Evolutionary conservation across 1,140 invertebrate genomes (phyloP).

Genomic region (Sminthurides bifidus): DNA sequence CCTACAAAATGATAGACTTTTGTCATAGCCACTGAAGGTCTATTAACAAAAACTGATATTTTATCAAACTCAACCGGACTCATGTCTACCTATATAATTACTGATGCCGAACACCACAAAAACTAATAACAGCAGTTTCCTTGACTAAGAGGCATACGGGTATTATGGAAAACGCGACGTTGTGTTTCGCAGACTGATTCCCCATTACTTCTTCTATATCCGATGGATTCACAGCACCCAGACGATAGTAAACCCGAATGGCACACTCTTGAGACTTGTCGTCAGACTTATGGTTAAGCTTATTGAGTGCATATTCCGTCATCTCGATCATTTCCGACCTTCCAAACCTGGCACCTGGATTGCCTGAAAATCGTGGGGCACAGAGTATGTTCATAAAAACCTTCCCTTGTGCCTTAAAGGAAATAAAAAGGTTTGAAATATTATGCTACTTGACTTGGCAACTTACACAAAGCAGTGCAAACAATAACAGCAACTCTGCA

Average conservation of each 20-base stretch:
- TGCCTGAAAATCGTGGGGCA: constrained; percentile 3
- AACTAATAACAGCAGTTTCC: constrained; percentile 61
- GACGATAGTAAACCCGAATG: constrained; percentile 62
- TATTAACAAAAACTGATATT: background rate
- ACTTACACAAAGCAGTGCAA: constrained; percentile 59
- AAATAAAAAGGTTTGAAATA: background rate
- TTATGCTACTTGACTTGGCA: background rate
- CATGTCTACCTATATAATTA: constrained; percentile 26
- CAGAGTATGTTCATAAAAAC: background rate
- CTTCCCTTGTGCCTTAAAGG: background rate
- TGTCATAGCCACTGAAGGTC: too few species aligned
- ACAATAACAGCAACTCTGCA: constrained; percentile 72
- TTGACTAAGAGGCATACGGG: constrained; percentile 64
- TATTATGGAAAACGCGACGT: constrained; percentile 47
- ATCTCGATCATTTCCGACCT: constrained; percentile 50
- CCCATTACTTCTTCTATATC: constrained; percentile 44
- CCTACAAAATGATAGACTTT: too few species aligned
- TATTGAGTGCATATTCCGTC: constrained; percentile 57
- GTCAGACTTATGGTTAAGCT: constrained; percentile 51
- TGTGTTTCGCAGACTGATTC: constrained; percentile 38
- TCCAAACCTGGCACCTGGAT: constrained; percentile 39
- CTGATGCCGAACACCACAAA: constrained; percentile 54
- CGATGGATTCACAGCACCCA: constrained; percentile 43
- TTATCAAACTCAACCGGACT: background rate
- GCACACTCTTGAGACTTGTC: constrained; percentile 44